Base-by-base conservation (phyloP, 2,113 vertebrate species). In the Mionectes macconnelli region DNA sequence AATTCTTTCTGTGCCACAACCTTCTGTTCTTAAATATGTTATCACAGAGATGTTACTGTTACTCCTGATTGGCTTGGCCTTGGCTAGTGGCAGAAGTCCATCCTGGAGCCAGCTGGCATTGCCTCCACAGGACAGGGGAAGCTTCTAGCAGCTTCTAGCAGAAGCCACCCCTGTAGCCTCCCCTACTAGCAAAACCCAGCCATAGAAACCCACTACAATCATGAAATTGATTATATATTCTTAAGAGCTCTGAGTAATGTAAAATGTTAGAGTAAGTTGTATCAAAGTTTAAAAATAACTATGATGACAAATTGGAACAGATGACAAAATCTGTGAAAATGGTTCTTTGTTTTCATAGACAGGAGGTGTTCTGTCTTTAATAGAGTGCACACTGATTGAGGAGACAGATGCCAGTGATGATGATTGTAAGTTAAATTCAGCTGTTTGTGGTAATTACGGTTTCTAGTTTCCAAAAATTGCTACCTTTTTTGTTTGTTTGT, bases 301-400 rank as follows among this genome's bases (percentile, higher is more conserved):
- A 5, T 63, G 72, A 47, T 40, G 33, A 68, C 23, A 85, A 83
- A 56, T 52, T 21, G 14, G 39, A 81, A 30, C 9, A 73, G 56
- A 21, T 69, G 57, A 63, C 59, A 72, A 68, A 45, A 64, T 45
- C 57, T 86, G 55, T 94, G 47, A 83, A 88, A 96, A 96, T 80
- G 73, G 37, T 75, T 30, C 44, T 98, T 93, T 97, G 21, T 94
- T 87, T 97, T 88, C 96, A 47, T 97, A 99, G 99, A 99, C 99
- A 98, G 99, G 99, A 80, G 99, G 99, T 35, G 99, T 99, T 86
- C 97, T 99, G 73, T 99, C 99, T 55, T 98, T 99, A 40, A 99
- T 99, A 63, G 99, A 99, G 74, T 99, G 99, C 96, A 99, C 99
- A 1, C 96, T 99, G 93, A 98, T 99, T 4, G 99, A 99, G 90